A percentile compares a stretch with the other conserved stretches of the same genome.
phyloP scores from a whole-genome alignment of 2,888 invertebrate species.

The Acanthosepion lycidas region DNA sequence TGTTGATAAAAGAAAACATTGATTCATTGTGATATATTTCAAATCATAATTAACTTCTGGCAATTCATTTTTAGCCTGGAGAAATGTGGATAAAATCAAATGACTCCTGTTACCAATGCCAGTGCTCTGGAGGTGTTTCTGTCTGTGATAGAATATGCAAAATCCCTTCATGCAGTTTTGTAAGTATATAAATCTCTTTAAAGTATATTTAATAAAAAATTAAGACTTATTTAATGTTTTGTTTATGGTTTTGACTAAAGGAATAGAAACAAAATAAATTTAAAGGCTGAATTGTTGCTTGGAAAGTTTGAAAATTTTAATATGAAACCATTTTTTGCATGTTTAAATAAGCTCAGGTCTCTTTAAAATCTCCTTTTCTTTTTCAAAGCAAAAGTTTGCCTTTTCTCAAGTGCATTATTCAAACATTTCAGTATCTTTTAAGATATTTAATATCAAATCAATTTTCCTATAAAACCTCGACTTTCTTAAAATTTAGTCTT shows the following conservation, averaged over 20 bases:
- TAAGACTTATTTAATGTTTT: background rate
- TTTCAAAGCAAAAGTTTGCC: no score
- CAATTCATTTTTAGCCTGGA: background rate
- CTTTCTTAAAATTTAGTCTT: background rate
- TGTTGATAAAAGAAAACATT: background rate
- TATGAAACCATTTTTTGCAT: background rate
- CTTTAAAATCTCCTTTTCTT: no score
- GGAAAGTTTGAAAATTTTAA: background rate
- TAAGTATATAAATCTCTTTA: background rate
- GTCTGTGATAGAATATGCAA: slow-evolving; percentile 36
- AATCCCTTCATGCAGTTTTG: background rate
- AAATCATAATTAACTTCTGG: background rate
- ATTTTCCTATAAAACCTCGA: background rate
- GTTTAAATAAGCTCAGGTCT: no score
- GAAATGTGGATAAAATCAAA: background rate
- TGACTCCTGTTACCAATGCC: slow-evolving; percentile 11
- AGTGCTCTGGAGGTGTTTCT: background rate
- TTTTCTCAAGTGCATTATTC: background rate
- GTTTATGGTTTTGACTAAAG: background rate
- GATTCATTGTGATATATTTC: background rate
- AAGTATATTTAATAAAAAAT: background rate
- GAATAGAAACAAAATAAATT: background rate
- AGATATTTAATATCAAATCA: background rate
- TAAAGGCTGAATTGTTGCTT: background rate
- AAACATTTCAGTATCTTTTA: background rate